Conservation (phyloP, 53 echinoderm and acorn worm genomes). For the Echinarachnius parma region DNA sequence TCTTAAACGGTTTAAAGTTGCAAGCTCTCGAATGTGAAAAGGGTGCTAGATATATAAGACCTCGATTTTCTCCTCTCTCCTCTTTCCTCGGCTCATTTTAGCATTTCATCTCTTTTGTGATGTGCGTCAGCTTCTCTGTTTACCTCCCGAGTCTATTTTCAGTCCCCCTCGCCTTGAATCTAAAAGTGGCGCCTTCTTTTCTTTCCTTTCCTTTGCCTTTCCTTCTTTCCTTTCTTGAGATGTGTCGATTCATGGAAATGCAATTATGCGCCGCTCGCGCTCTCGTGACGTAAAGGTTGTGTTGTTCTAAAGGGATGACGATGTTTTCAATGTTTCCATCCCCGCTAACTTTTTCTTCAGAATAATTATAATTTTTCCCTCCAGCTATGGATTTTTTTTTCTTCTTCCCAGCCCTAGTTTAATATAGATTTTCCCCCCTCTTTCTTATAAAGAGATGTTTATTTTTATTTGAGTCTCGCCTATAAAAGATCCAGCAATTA, state of each 20-base stretch:
- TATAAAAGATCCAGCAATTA: no score
- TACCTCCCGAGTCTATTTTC: conserved; percentile 29
- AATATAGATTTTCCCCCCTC: not conserved
- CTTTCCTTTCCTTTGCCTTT: no score
- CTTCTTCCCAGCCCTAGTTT: no score
- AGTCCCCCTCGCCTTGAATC: conserved; percentile 12
- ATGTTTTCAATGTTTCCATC: conserved; percentile 20
- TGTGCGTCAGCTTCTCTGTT: conserved; percentile 37
- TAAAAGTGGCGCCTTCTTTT: conserved; percentile 48
- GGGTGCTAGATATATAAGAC: no score
- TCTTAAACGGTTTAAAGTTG: no score
- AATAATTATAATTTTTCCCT: no score
- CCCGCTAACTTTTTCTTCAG: not conserved
- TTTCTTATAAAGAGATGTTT: not conserved
- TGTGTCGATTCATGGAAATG: conserved; percentile 42
- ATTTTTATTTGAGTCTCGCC: not conserved
- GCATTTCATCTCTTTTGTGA: conserved; percentile 18
- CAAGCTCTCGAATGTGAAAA: no score
- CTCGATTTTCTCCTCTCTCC: not conserved
- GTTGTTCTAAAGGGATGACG: conserved; percentile 14
- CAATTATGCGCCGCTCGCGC: conserved; percentile 32
- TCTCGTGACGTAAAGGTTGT: conserved; percentile 28
- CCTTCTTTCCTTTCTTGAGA: no score
- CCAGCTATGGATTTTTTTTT: no score
- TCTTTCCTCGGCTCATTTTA: conserved; percentile 14